Evolutionary conservation across 2,113 vertebrate genomes (phyloP), one percentile per base, ranked within the genome.

Genomic region (Sterna hirundo): DNA sequence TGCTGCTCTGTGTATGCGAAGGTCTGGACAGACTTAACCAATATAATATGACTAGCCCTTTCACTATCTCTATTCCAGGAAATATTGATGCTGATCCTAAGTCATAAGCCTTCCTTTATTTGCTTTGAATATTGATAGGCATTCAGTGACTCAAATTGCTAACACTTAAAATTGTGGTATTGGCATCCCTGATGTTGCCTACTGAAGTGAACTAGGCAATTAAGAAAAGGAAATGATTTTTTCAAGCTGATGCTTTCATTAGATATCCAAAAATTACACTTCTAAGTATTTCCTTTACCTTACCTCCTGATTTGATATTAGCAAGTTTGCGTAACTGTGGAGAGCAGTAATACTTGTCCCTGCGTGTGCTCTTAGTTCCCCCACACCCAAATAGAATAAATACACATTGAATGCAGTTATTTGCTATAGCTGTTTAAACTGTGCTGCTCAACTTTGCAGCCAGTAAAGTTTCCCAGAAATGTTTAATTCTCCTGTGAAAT

Each of bases 341-440:
- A 90, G 54, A 66, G 71, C 72, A 62, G 34, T 84, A 70, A 30
- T 78, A 54, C 25, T 22, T 83, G 13, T 69, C 38, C 11, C 2
- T 13, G 15, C 91, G 69, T 88, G 64, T 86, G 20, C 83, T 88
- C 88, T 91, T 76, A 76, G 80, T 71, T 30, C 40, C 47, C 80
- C 60, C 83, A 86, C 80, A 55, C 89, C 94, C 77, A 47, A 82
- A 80, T 55, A 84, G 78, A 93, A 90, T 76, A 93, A 92, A 95
- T 78, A 75, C 38, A 46, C 17, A 27, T 16, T 0, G 4, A 94
- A 91, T 71, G 34, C 42, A 94, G 22, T 14, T 95, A 10, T 91
- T 92, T 93, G 55, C 74, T 42, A 0, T 55, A 54, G 51, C 13
- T 51, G 49, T 77, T 92, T 70, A 38, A 96, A 61, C 40, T 86